Evolutionary conservation across 2,888 invertebrate genomes (phyloP).

Genomic region (Chydorus sphaericus): DNA sequence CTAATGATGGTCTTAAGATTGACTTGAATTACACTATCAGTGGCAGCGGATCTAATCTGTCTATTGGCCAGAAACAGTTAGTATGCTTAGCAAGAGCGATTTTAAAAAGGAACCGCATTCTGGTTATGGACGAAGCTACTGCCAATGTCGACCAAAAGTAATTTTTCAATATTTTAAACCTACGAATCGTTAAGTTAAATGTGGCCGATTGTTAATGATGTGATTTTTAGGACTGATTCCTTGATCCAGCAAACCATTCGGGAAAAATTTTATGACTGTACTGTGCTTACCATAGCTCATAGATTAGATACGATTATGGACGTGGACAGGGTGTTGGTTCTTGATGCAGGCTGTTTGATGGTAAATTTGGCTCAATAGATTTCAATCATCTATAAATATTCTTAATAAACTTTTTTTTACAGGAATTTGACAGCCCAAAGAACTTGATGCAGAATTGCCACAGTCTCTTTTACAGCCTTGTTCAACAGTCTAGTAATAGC

Average conservation of each 20-base stretch:
- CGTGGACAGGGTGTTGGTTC: constrained; percentile 13
- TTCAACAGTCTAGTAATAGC: constrained; percentile 51
- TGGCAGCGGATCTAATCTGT: constrained; percentile 69
- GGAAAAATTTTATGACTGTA: constrained; percentile 14
- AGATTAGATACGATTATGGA: constrained; percentile 16
- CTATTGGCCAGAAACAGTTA: constrained; percentile 77
- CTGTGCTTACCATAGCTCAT: constrained; percentile 16
- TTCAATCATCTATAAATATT: too few relatives aligned
- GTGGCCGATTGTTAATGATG: not conserved
- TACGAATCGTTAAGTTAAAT: not conserved
- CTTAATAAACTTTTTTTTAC: too few relatives aligned
- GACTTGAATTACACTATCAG: constrained; percentile 45
- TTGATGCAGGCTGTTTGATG: constrained; percentile 18
- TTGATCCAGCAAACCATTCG: constrained; percentile 15
- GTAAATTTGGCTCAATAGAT: too few relatives aligned
- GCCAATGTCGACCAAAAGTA: constrained; percentile 81
- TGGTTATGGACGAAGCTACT: constrained; percentile 86
- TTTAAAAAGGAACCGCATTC: constrained; percentile 65
- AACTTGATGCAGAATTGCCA: constrained; percentile 42
- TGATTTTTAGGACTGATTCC: constrained; percentile 14
- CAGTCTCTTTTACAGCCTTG: constrained; percentile 47
- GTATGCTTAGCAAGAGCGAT: constrained; percentile 78
- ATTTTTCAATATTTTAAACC: not conserved
- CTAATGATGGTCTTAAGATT: constrained; percentile 42
- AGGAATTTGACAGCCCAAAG: constrained; percentile 63